Evolutionary conservation across 2,888 invertebrate genomes (phyloP).

Genomic region (Temnothorax unifasciatus): DNA sequence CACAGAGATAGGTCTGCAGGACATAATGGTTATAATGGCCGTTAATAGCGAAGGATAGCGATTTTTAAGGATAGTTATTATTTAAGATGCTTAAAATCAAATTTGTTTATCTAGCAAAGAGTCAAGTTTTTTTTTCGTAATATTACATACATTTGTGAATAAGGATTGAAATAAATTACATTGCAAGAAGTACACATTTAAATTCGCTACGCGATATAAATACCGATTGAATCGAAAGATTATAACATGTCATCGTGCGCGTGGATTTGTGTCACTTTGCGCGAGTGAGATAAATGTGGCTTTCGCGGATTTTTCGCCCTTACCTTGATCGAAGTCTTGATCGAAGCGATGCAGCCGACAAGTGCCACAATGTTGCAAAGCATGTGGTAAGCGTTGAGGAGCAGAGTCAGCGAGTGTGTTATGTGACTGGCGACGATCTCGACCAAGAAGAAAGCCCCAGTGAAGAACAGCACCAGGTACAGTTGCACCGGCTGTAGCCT

Average conservation of each 20-base stretch:
- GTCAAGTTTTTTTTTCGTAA: not conserved
- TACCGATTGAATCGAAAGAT: not conserved
- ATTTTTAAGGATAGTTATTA: not conserved
- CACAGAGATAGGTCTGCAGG: too few relatives aligned
- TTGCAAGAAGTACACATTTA: not conserved
- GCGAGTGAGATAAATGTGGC: not conserved
- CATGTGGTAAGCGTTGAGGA: conserved; percentile 97
- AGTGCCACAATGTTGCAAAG: conserved; percentile 97
- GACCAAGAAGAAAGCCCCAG: conserved; percentile 92
- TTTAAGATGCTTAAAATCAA: not conserved
- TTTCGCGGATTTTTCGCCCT: conserved; percentile 21
- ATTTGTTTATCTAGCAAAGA: not conserved
- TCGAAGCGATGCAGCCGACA: conserved; percentile 92
- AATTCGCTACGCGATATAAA: not conserved
- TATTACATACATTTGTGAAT: not conserved
- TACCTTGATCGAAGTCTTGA: conserved; percentile 89
- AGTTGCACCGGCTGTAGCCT: conserved; percentile 92
- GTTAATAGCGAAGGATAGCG: not conserved
- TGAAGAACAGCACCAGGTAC: conserved; percentile 91
- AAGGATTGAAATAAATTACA: not conserved
- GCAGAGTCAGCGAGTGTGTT: conserved; percentile 96
- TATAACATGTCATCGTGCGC: not conserved
- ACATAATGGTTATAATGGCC: not conserved
- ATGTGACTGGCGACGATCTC: conserved; percentile 95
- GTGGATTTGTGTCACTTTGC: not conserved